phyloP scores from a whole-genome alignment of 1,140 invertebrate species.

The Halictus rubicundus region DNA sequence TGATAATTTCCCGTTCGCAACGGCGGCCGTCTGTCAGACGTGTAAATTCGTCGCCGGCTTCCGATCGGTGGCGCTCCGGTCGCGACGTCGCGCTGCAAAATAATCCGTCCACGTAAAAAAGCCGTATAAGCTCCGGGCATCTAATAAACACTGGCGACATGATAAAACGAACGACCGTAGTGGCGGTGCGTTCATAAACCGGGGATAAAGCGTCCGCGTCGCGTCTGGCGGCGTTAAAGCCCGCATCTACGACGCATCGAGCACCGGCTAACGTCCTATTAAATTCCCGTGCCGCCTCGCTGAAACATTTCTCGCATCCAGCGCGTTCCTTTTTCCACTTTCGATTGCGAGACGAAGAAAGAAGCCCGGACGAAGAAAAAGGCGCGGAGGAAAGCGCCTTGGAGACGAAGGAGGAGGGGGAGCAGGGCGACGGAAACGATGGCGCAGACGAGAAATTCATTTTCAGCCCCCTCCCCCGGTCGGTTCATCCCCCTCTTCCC shows the following conservation, averaged over 20 bases:
- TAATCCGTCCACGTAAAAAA: neutral
- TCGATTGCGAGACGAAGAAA: neutral
- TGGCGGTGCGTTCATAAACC: neutral
- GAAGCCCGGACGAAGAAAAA: neutral
- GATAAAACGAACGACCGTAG: no score
- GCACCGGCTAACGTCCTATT: neutral
- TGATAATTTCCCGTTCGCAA: no score
- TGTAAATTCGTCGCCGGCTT: no score
- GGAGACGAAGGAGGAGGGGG: no score
- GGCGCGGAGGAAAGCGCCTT: no score
- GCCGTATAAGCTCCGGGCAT: neutral
- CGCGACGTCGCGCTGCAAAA: no score
- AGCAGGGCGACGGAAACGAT: neutral
- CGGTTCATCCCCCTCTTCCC: no score
- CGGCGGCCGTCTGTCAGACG: no score
- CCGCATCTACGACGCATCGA: neutral
- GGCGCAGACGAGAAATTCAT: neutral
- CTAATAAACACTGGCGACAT: neutral
- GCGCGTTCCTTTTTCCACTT: neutral
- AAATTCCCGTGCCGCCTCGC: neutral
- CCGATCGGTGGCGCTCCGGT: no score
- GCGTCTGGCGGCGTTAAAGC: neutral
- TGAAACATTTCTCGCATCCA: neutral
- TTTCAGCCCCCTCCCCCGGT: neutral
- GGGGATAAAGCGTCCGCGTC: neutral